Percentiles rank a stretch among this genome's conserved stretches.
Evolutionary conservation across 1,140 invertebrate genomes (phyloP).

Genomic region (Panagrolaimus sp.): DNA sequence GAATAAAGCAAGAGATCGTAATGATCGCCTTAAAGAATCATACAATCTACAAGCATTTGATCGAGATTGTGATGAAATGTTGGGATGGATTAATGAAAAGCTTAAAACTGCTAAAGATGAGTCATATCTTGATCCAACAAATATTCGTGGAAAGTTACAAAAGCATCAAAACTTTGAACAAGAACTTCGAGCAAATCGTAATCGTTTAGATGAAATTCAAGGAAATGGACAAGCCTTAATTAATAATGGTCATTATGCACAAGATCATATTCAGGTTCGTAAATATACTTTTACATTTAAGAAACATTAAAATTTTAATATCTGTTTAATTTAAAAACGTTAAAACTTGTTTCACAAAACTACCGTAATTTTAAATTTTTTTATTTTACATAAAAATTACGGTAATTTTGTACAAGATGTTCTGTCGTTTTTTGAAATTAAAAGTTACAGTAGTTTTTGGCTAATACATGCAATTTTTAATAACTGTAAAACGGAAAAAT

Average conservation of each 20-base stretch:
- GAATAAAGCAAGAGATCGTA: constrained; percentile 76
- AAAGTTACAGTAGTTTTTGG: too few species aligned
- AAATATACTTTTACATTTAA: constrained; percentile 62
- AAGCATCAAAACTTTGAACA: constrained; percentile 98
- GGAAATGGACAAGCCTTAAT: constrained; percentile 73
- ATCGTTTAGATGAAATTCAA: constrained; percentile 86
- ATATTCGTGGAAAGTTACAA: constrained; percentile 95
- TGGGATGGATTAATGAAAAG: constrained; percentile 98
- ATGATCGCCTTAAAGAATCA: constrained; percentile 79
- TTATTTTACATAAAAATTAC: too few species aligned
- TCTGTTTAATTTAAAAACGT: too few species aligned
- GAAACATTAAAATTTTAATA: too few species aligned
- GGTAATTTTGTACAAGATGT: too few species aligned
- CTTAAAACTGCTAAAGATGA: constrained; percentile 97
- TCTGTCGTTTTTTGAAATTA: too few species aligned
- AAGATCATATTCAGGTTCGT: constrained; percentile 65
- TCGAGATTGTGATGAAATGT: constrained; percentile 94
- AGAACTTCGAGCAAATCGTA: constrained; percentile 83
- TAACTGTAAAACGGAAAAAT: background rate
- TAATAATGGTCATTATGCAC: constrained; percentile 72
- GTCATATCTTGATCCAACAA: constrained; percentile 93
- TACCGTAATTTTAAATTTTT: background rate
- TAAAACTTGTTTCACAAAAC: too few species aligned
- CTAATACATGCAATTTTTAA: too few species aligned
- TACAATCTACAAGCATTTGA: constrained; percentile 89